Evolutionary conservation across 2,888 invertebrate species (phyloP).

Genomic region (Papilio protenor): DNA sequence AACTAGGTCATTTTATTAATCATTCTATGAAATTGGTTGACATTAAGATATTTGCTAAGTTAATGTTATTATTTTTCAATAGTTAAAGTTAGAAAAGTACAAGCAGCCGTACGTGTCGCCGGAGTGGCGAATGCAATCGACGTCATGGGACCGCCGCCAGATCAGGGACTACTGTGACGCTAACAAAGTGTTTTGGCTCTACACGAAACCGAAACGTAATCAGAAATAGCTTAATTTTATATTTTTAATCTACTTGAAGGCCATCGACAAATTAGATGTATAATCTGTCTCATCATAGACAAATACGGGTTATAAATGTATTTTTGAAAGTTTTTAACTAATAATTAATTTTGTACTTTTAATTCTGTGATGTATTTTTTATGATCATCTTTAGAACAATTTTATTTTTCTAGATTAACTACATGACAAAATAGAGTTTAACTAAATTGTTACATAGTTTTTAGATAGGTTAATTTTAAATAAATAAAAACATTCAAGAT

Average conservation of each 20-base stretch:
- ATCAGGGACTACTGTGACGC: conserved; percentile 57
- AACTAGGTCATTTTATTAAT: no score
- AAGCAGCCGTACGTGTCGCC: conserved; percentile 56
- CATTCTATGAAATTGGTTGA: no score
- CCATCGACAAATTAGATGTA: not conserved
- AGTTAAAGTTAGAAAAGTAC: conserved; percentile 53
- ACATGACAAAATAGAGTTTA: no score
- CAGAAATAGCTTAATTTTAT: not conserved
- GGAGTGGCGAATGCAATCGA: conserved; percentile 65
- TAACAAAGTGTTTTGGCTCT: conserved; percentile 62
- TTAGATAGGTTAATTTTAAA: not conserved
- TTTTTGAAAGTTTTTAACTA: no score
- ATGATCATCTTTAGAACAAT: not conserved
- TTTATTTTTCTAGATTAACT: not conserved
- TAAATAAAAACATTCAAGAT: not conserved
- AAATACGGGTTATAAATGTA: not conserved
- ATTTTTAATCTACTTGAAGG: not conserved
- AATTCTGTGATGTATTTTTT: not conserved
- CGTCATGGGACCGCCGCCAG: conserved; percentile 60
- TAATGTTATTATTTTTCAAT: not conserved
- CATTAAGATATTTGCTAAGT: not conserved
- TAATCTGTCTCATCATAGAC: not conserved
- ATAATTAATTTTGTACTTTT: no score
- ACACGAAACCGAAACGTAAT: not conserved
- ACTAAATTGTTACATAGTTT: not conserved